Base-by-base conservation (phyloP, 2,113 vertebrate species). In the Sceloporus tristichus region DNA sequence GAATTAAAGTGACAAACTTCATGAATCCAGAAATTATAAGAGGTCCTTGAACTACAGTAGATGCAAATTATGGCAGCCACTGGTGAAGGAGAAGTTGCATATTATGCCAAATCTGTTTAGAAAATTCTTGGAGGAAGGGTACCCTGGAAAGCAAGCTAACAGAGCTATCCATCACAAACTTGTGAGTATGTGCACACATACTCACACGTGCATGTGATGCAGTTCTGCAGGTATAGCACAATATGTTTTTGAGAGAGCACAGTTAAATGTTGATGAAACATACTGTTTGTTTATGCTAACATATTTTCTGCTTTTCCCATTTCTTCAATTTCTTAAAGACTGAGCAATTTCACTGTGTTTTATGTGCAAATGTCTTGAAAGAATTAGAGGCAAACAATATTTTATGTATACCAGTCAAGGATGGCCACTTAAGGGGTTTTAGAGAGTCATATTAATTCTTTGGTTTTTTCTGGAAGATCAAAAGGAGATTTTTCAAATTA, bases 401-500 rank as follows among this genome's bases (percentile, higher is more conserved):
- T 85, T 83, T 70, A 88, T 88, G 11, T 34, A 88, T 48, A 76
- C 34, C 48, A 73, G 66, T 80, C 66, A 91, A 3, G 38, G 1
- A 5, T 77, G 82, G 82, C 87, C 80, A 54, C 40, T 83, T 89
- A 92, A 91, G 89, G 54, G 25, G 2, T 89, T 93, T 93, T 87
- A 92, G 94, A 93, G 85, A 84, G 27, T 93, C 89, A 76, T 88
- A 92, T 88, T 92, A 90, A 74, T 90, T 91, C 85, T 88, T 92
- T 91, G 89, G 79, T 89, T 91, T 93, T 92, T 95, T 92, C 62
- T 68, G 3, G 3, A 95, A 94, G 91, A 93, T 96, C 90, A 95
- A 94, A 96, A 94, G 75, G 34, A 89, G 84, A 86, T 91, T 88
- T 89, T 81, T 90, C 86, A 95, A 92, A 90, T 78, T 25, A 92